A percentile compares a stretch with the other conserved stretches of the same genome.
phyloP scores from a whole-genome alignment of 2,888 invertebrate species.

The Rhagonycha lutea region DNA sequence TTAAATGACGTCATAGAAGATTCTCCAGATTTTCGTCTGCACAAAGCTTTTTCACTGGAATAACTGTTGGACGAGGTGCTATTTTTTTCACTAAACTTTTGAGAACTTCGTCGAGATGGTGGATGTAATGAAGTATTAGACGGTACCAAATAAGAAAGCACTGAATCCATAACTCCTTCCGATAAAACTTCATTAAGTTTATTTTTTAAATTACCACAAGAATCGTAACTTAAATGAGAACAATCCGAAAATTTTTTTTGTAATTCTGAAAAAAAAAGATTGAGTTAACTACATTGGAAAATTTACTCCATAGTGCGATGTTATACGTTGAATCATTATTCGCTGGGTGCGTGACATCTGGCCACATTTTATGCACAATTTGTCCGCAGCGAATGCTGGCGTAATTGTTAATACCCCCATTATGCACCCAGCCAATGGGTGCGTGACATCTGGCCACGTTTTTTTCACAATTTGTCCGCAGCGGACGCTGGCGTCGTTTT shows the following conservation, averaged over 20 bases:
- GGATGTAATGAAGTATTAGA: slow-evolving; percentile 53
- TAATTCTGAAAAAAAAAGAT: background rate
- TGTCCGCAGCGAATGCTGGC: too few species aligned
- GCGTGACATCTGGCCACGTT: too few species aligned
- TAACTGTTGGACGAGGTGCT: slow-evolving; percentile 42
- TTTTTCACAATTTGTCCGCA: too few species aligned
- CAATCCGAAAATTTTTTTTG: slow-evolving; percentile 16
- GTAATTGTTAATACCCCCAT: too few species aligned
- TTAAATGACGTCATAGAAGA: slow-evolving; percentile 48
- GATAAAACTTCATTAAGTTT: slow-evolving; percentile 66
- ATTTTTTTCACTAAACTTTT: slow-evolving; percentile 4
- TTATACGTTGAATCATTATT: too few species aligned
- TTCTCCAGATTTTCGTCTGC: slow-evolving; percentile 57
- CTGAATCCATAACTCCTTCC: slow-evolving; percentile 82
- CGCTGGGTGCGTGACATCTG: too few species aligned
- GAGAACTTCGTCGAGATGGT: slow-evolving; percentile 13
- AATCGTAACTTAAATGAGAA: slow-evolving; percentile 19
- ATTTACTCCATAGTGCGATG: background rate
- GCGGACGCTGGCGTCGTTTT: too few species aligned
- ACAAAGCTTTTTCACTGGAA: slow-evolving; percentile 51
- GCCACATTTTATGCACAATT: too few species aligned
- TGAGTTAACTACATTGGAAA: background rate
- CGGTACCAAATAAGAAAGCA: slow-evolving; percentile 75
- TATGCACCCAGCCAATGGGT: too few species aligned
- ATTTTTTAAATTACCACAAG: slow-evolving; percentile 41